phyloP scores from a whole-genome alignment of 2,888 invertebrate species.

The Petrolisthes manimaculis region DNA sequence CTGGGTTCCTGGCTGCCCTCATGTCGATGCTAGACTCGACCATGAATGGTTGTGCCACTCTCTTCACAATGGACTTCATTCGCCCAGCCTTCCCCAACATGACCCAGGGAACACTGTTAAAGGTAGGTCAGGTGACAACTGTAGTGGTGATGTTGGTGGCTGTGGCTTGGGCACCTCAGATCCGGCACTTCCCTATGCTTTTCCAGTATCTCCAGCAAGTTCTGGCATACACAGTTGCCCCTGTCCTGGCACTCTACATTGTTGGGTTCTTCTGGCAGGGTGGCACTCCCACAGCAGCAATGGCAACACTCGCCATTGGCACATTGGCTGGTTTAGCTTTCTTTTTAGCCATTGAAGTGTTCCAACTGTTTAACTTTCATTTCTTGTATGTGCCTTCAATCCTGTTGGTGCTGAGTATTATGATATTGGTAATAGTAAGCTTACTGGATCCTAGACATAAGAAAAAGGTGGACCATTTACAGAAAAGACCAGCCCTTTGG shows the following conservation, averaged over 20 bases:
- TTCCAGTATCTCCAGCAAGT: constrained; percentile 24
- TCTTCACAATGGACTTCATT: constrained; percentile 25
- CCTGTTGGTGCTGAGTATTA: constrained; percentile 1
- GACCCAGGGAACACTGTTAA: background rate
- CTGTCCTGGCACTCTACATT: constrained; percentile 17
- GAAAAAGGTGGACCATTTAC: background rate
- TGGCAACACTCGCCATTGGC: background rate
- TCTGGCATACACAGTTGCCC: constrained; percentile 15
- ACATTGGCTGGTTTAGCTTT: constrained; percentile 15
- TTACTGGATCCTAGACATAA: background rate
- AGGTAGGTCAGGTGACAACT: background rate
- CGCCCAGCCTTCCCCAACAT: background rate
- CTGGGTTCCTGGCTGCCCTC: constrained; percentile 19
- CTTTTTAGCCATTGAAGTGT: constrained; percentile 14
- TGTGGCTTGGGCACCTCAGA: constrained; percentile 16
- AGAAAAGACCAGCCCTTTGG: background rate
- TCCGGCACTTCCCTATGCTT: background rate
- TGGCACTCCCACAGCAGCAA: background rate
- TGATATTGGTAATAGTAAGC: constrained; percentile 11
- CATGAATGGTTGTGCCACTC: constrained; percentile 8
- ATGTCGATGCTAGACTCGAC: constrained; percentile 25
- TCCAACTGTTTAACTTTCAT: constrained; percentile 2
- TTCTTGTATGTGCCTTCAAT: constrained; percentile 15
- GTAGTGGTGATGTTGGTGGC: constrained; percentile 10
- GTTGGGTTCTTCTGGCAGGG: constrained; percentile 27